Conservation (phyloP, 23 tunicate genomes). For the Trididemnum nubilum region DNA sequence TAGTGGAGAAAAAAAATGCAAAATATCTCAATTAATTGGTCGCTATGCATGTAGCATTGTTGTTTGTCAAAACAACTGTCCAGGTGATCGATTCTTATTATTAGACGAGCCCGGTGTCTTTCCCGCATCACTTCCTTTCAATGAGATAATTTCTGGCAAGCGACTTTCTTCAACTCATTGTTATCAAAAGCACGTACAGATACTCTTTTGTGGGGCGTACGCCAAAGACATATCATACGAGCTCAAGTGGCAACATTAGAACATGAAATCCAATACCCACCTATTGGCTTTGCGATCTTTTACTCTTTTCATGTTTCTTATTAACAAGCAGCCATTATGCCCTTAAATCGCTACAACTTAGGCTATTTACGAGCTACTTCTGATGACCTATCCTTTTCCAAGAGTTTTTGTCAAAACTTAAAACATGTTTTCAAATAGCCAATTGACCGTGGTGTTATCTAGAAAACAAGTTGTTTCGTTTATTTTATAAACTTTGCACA, state of each 20-base stretch:
- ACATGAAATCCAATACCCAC: background rate
- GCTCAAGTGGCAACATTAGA: constrained; percentile 11
- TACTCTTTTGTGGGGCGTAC: background rate
- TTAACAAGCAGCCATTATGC: background rate
- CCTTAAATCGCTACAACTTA: background rate
- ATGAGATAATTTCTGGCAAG: background rate
- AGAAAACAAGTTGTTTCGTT: too few relatives aligned
- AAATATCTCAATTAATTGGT: background rate
- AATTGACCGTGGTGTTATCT: too few relatives aligned
- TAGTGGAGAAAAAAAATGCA: too few relatives aligned
- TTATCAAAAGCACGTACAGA: background rate
- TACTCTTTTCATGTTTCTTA: background rate
- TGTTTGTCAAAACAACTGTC: background rate
- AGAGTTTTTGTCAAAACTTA: too few relatives aligned
- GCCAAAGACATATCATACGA: background rate
- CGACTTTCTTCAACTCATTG: background rate
- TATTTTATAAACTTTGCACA: too few relatives aligned
- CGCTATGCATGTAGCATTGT: background rate
- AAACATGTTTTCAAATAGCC: too few relatives aligned
- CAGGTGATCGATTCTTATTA: background rate
- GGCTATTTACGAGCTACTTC: background rate
- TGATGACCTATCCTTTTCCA: background rate
- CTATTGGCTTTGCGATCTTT: background rate
- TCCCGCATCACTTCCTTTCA: background rate
- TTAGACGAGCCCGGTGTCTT: background rate